Evolutionary conservation across 2,797 vertebrate species (phyloP).

Genomic region (Malacoraja senta): DNA sequence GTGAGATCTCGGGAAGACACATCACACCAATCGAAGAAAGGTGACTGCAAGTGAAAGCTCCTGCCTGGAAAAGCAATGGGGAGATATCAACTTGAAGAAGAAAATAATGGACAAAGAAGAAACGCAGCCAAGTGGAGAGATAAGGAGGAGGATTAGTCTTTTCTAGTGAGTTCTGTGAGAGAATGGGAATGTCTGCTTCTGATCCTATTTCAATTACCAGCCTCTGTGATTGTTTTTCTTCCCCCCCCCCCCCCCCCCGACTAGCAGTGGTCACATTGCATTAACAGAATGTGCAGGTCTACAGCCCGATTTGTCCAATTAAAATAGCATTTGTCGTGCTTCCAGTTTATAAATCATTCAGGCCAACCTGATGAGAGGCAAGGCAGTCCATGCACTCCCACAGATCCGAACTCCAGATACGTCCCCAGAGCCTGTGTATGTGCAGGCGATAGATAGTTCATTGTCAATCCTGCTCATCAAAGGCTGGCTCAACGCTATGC

Average conservation of each 20-base stretch:
- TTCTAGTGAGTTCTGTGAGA: slow-evolving; percentile 56
- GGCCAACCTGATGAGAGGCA: slow-evolving; percentile 64
- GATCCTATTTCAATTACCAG: slow-evolving; percentile 44
- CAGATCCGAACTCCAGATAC: slow-evolving; percentile 53
- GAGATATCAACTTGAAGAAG: slow-evolving; percentile 42
- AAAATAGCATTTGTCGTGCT: slow-evolving; percentile 62
- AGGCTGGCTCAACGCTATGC: slow-evolving; percentile 40
- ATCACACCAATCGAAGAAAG: slow-evolving; percentile 64
- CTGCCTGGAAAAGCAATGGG: slow-evolving; percentile 52
- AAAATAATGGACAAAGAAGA: slow-evolving; percentile 39
- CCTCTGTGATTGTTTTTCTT: slow-evolving; percentile 49
- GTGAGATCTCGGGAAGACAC: slow-evolving; percentile 65
- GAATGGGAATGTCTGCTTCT: slow-evolving; percentile 52
- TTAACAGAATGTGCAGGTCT: slow-evolving; percentile 56
- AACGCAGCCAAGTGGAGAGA: slow-evolving; percentile 45
- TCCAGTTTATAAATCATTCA: slow-evolving; percentile 67
- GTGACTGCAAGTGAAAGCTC: slow-evolving; percentile 52
- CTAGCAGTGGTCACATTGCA: slow-evolving; percentile 50
- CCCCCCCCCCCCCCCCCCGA: slow-evolving; percentile 41
- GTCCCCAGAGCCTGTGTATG: slow-evolving; percentile 50
- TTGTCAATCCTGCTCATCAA: slow-evolving; percentile 36
- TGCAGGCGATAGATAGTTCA: slow-evolving; percentile 46
- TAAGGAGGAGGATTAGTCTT: slow-evolving; percentile 40
- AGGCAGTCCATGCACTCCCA: slow-evolving; percentile 54
- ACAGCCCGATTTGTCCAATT: slow-evolving; percentile 57